Base-by-base conservation (phyloP, 2,113 vertebrate genomes). In the Parus major region DNA sequence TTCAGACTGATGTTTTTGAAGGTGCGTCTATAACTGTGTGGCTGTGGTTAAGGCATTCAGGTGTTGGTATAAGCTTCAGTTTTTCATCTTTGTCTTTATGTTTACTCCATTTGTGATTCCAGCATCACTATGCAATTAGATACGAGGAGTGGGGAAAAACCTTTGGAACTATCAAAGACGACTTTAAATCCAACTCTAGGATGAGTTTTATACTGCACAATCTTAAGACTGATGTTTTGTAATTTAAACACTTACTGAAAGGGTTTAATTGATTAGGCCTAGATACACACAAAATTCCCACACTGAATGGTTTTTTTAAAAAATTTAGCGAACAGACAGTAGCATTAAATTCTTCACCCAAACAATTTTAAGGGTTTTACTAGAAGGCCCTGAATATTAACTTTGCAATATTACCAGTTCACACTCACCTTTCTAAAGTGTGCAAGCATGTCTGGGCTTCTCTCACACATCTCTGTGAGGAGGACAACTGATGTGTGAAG, bases 401-500 rank as follows among this genome's bases (percentile, higher is more conserved):
- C 17, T 70, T 41, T 63, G 24, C 15, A 85, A 25, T 33, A 63
- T 21, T 65, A 82, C 3, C 25, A 52, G 55, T 90, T 84, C 39
- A 72, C 23, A 90, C 97, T 56, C 98, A 99, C 99, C 99, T 99
- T 99, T 98, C 99, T 98, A 96, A 99, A 99, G 97, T 99, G 99
- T 87, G 99, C 98, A 70, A 99, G 98, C 99, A 99, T 99, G 97
- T 99, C 99, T 78, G 99, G 99, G 97, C 99, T 99, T 97, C 99
- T 98, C 98, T 99, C 99, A 97, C 99, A 99, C 99, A 99, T 99
- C 97, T 99, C 99, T 93, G 99, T 99, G 96, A 99, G 99, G 47
- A 99, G 99, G 91, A 99, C 99, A 92, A 99, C 99, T 57, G 99
- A 99, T 63, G 99, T 99, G 96, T 99, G 99, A 96, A 99, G 99